Percentiles rank a stretch among this genome's conserved stretches.
phyloP scores from a whole-genome alignment of 2,797 vertebrate genomes.

The Linurgus olivaceus region DNA sequence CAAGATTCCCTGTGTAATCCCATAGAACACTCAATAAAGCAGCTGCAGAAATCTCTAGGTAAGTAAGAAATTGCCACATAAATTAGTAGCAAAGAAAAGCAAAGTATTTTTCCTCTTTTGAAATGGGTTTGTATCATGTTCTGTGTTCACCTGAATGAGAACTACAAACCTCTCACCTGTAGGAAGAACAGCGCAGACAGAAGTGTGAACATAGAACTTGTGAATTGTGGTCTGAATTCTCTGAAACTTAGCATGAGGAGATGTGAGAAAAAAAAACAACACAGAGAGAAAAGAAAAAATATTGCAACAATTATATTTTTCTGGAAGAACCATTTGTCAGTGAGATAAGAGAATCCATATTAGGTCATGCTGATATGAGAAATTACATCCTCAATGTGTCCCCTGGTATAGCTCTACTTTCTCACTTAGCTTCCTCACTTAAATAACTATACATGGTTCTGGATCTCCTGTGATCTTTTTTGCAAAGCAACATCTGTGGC shows the following conservation, averaged over 20 bases:
- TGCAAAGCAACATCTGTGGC: not conserved
- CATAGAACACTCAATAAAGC: constrained; percentile 10
- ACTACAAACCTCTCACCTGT: not conserved
- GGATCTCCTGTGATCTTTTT: not conserved
- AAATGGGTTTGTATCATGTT: not conserved
- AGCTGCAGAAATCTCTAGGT: constrained; percentile 8
- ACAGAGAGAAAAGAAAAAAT: not conserved
- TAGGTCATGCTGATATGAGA: not conserved
- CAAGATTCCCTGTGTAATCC: constrained; percentile 3
- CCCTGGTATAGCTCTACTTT: not conserved
- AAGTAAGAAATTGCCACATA: not conserved
- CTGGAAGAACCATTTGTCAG: not conserved
- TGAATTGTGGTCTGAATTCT: not conserved
- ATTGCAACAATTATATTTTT: not conserved
- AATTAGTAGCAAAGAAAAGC: not conserved
- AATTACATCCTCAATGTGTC: not conserved
- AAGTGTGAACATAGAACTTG: not conserved
- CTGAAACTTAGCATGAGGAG: not conserved
- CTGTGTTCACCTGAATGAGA: not conserved
- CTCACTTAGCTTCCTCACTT: not conserved
- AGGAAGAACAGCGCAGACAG: not conserved
- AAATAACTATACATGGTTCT: not conserved
- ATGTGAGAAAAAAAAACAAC: not conserved
- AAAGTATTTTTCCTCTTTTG: not conserved
- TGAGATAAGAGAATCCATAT: not conserved